Base-by-base conservation (phyloP, 2,797 vertebrate genomes). In the Pantherophis vulpinus region DNA sequence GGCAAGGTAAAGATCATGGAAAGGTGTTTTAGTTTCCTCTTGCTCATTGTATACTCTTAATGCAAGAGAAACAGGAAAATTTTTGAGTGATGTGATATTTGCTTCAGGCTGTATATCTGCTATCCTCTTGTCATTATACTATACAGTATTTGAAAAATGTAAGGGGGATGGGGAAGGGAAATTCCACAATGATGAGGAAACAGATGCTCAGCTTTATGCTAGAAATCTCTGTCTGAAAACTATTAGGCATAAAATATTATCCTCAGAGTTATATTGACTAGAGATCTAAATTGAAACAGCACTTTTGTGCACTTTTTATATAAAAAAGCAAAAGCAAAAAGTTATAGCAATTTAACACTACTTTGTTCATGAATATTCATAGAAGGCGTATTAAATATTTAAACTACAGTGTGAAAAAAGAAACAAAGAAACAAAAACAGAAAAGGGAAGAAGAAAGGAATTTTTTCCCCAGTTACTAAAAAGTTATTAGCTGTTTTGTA, bases 171-270 rank as follows among this genome's bases (percentile, higher is more conserved):
- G 93, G 94, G 63, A 91, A 74, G 88, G 88, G 95, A 96, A 96
- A 96, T 96, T 96, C 95, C 96, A 96, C 2, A 94, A 88, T 27
- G 94, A 60, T 91, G 95, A 97, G 93, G 66, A 94, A 96, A 1
- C 11, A 1, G 42, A 94, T 94, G 83, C 0, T 0, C 63, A 92
- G 91, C 88, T 89, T 92, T 95, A 96, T 0, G 2, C 92, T 93
- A 93, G 93, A 93, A 95, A 94, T 91, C 86, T 90, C 94, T 63
- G 9, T 29, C 89, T 89, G 0, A 88, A 70, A 42, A 92, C 70
- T 59, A 51, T 54, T 87, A 61, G 83, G 94, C 94, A 96, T 93
- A 47, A 79, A 32, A 29, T 70, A 87, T 83, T n/a, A 89, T 95
- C 51, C 93, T n/a, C 90, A 93, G 74, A 27, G 20, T 51, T 70